phyloP scores from a whole-genome alignment of 2,888 invertebrate species.

The Diloba caeruleocephala region DNA sequence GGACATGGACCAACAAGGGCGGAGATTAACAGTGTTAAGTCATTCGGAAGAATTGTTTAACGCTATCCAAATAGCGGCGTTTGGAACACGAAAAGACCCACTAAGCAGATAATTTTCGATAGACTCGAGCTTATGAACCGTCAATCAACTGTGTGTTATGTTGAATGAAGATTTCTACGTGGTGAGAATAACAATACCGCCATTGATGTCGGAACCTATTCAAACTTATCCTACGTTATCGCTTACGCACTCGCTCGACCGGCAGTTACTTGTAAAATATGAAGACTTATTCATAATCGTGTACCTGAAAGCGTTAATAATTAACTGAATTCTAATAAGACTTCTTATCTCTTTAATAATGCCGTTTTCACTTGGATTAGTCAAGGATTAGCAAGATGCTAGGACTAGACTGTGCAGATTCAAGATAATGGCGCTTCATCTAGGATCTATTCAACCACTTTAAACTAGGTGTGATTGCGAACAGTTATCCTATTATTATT shows the following conservation, averaged over 20 bases:
- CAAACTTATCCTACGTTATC: conserved; percentile 42
- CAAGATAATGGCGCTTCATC: too few relatives aligned
- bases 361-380: too few relatives aligned
- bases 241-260: conserved; percentile 52
- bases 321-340: neutral
- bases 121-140: conserved; percentile 75
- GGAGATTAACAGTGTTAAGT: conserved; percentile 77
- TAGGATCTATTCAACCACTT: too few relatives aligned
- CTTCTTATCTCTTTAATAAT: neutral
- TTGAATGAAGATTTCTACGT: conserved; percentile 67
- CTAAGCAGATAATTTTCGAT: conserved; percentile 87
- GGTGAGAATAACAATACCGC: conserved; percentile 61
- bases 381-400: too few relatives aligned
- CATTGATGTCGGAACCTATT: conserved; percentile 60
- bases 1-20: conserved; percentile 76
- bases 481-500: too few relatives aligned
- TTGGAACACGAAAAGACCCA: conserved; percentile 77
- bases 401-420: too few relatives aligned
- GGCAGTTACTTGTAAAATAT: conserved; percentile 36
- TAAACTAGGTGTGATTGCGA: too few relatives aligned
- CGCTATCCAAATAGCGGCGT: conserved; percentile 86
- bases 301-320: conserved; percentile 27
- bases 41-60: conserved; percentile 87
- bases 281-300: conserved; percentile 29
- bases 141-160: conserved; percentile 78